Evolutionary conservation across 2,888 invertebrate genomes (phyloP).

Genomic region (Ophioninae sp.): DNA sequence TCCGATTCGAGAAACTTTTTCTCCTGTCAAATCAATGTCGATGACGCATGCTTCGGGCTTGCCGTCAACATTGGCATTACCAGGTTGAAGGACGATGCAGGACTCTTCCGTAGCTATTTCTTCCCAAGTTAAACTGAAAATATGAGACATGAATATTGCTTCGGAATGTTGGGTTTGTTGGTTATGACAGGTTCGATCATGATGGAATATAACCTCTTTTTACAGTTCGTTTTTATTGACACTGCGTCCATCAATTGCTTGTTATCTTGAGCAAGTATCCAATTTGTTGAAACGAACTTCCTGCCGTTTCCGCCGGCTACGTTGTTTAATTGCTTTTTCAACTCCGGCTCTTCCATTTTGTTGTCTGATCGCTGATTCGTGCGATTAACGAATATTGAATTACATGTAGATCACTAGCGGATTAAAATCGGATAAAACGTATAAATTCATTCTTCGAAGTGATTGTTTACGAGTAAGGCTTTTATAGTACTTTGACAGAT

Average conservation of each 20-base stretch:
- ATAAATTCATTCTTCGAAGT: background rate
- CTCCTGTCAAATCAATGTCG: slow-evolving; percentile 73
- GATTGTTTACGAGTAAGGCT: background rate
- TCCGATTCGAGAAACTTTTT: slow-evolving; percentile 76
- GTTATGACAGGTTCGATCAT: background rate
- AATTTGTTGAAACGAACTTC: slow-evolving; percentile 49
- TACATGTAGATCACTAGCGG: background rate
- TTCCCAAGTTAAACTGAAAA: slow-evolving; percentile 75
- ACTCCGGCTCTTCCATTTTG: slow-evolving; percentile 35
- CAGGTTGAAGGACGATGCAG: slow-evolving; percentile 72
- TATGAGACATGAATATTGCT: slow-evolving; percentile 20
- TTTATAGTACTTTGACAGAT: background rate
- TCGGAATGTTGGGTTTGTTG: background rate
- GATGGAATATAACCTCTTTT: slow-evolving; percentile 67
- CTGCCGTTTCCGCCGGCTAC: background rate
- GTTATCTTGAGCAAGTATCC: slow-evolving; percentile 57
- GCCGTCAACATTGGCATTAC: slow-evolving; percentile 65
- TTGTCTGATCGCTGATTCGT: background rate
- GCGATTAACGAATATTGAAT: background rate
- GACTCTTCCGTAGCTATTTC: slow-evolving; percentile 77
- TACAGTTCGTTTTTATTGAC: slow-evolving; percentile 63
- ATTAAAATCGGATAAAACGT: background rate
- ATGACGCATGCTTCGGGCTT: slow-evolving; percentile 73
- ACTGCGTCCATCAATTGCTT: slow-evolving; percentile 70
- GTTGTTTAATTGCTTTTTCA: slow-evolving; percentile 11